Conservation (phyloP, 53 echinoderm and acorn worm genomes). For the Glandiceps talaboti region DNA sequence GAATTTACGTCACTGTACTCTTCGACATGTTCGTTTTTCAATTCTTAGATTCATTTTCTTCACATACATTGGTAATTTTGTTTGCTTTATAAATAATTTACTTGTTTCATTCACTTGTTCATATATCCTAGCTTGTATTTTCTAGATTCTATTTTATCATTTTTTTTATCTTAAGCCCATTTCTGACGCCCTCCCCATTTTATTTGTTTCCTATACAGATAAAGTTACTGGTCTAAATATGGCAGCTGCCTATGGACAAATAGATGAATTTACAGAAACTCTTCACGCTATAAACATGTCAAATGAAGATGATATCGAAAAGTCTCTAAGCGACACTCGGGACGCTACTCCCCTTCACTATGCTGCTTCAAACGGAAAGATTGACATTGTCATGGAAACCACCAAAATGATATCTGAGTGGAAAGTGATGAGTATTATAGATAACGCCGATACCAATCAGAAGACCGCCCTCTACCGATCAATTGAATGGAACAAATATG, state of each 20-base stretch:
- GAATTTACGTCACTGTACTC: too few species aligned
- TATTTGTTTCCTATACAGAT: neutral
- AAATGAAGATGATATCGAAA: neutral
- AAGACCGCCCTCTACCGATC: neutral
- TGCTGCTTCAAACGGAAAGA: neutral
- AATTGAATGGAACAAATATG: neutral
- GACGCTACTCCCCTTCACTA: neutral
- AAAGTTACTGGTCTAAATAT: neutral
- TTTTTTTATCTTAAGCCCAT: too few species aligned
- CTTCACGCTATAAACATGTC: neutral
- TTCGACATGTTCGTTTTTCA: too few species aligned
- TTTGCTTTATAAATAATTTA: too few species aligned
- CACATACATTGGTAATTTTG: too few species aligned
- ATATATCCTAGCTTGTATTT: too few species aligned
- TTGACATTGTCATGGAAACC: neutral
- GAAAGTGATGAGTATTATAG: neutral
- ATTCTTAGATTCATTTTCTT: too few species aligned
- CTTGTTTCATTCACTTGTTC: too few species aligned
- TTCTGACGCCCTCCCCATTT: too few species aligned
- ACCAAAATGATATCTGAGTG: neutral
- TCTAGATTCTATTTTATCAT: too few species aligned
- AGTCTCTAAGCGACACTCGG: neutral
- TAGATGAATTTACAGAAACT: neutral
- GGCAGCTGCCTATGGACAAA: neutral
- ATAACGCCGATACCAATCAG: neutral